Conservation (phyloP, 2,113 vertebrate genomes). For the Cyprinodon variegatus region DNA sequence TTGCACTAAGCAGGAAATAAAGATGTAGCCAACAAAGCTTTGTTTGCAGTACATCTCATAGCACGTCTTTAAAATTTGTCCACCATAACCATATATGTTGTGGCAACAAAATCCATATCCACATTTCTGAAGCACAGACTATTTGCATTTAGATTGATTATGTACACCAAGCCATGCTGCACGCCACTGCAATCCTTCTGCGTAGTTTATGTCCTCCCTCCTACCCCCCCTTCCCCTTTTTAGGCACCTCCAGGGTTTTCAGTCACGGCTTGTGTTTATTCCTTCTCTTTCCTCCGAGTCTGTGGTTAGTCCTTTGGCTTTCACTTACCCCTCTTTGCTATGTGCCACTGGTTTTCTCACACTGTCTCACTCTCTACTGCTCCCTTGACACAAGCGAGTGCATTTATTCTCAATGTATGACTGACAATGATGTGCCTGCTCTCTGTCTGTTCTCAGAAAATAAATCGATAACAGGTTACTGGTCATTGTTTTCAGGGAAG, state of each 20-base stretch:
- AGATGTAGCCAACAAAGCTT: slow-evolving; percentile 14
- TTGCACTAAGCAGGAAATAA: slow-evolving; percentile 15
- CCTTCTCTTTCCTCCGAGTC: background rate
- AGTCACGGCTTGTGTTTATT: background rate
- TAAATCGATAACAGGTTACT: slow-evolving; percentile 57
- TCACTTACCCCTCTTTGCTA: slow-evolving; percentile 3
- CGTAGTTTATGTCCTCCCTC: background rate
- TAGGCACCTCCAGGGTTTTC: background rate
- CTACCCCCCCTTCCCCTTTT: background rate
- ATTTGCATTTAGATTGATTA: slow-evolving; percentile 36
- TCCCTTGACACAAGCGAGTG: slow-evolving; percentile 21
- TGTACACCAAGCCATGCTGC: background rate
- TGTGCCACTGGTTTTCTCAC: slow-evolving; percentile 4
- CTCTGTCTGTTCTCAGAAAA: slow-evolving; percentile 39
- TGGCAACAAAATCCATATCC: slow-evolving; percentile 10
- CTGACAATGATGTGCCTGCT: slow-evolving; percentile 15
- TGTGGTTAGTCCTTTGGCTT: background rate
- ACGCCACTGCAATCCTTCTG: background rate
- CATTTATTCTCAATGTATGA: slow-evolving; percentile 44
- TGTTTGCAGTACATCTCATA: background rate
- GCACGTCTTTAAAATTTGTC: slow-evolving; percentile 22
- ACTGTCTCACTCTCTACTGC: slow-evolving; percentile 16
- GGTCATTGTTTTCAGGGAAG: slow-evolving; percentile 22
- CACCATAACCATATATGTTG: slow-evolving; percentile 25
- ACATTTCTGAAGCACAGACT: slow-evolving; percentile 9